Conservation (phyloP, 1,140 invertebrate genomes). For the Artemia franciscana region DNA sequence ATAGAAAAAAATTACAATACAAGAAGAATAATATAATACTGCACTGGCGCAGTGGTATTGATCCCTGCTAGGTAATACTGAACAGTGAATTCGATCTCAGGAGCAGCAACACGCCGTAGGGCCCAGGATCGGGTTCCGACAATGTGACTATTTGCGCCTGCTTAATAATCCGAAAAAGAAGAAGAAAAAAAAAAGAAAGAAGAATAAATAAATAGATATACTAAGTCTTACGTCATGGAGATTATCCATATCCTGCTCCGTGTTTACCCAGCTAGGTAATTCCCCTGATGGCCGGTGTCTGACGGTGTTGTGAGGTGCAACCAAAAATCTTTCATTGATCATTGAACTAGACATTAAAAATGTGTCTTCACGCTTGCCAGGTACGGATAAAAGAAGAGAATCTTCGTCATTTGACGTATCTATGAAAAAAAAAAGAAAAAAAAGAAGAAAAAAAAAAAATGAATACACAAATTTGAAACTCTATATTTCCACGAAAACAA, state of each 20-base stretch:
- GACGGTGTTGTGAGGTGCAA: conserved; percentile 35
- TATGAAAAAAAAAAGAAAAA: too few species aligned
- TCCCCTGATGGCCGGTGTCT: conserved; percentile 41
- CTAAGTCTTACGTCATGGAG: conserved; percentile 55
- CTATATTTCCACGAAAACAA: too few species aligned
- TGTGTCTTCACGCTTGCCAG: conserved; percentile 8
- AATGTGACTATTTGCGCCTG: too few species aligned
- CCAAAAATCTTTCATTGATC: conserved; percentile 17
- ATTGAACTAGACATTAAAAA: conserved; percentile 13
- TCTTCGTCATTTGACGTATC: neutral
- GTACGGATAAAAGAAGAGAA: neutral
- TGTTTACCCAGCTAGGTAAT: conserved; percentile 53
- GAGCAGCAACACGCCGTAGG: too few species aligned
- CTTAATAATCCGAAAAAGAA: neutral
- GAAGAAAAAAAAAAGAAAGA: conserved; percentile 1
- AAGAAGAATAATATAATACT: too few species aligned
- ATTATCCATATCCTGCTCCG: conserved; percentile 70
- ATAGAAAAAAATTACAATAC: too few species aligned
- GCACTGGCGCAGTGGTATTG: too few species aligned
- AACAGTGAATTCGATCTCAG: too few species aligned
- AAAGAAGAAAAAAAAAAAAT: too few species aligned
- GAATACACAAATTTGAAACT: too few species aligned
- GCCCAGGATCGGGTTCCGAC: too few species aligned
- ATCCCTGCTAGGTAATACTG: too few species aligned
- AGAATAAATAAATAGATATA: conserved; percentile 9